Evolutionary conservation across 2,113 vertebrate genomes (phyloP).

Genomic region (Cochlearius cochlearius): DNA sequence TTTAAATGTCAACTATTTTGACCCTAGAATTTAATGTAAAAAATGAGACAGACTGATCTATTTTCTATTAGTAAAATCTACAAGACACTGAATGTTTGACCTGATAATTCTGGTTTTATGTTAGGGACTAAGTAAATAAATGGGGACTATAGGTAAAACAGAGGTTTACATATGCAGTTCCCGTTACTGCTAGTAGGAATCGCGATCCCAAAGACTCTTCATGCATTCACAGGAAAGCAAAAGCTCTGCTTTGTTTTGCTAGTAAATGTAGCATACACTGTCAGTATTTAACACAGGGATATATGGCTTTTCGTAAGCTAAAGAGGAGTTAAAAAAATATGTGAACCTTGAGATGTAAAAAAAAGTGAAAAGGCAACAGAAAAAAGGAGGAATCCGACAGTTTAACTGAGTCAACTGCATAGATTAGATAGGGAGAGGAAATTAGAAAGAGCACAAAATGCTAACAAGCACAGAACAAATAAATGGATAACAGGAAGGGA

Average conservation of each 20-base stretch:
- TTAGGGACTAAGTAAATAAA: neutral
- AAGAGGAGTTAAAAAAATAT: slow-evolving; percentile 15
- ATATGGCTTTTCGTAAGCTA: neutral
- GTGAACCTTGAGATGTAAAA: neutral
- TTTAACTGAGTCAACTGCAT: neutral
- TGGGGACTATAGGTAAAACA: neutral
- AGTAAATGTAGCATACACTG: neutral
- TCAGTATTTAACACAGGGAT: neutral
- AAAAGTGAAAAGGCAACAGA: neutral
- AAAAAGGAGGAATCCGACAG: neutral
- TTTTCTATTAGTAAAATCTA: neutral
- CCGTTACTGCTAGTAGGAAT: neutral
- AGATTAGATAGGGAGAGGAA: slow-evolving; percentile 69
- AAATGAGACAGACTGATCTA: neutral
- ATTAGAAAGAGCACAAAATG: slow-evolving; percentile 63
- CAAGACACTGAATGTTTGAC: neutral
- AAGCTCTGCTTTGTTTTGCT: neutral
- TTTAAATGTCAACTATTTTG: neutral
- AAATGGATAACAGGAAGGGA: slow-evolving; percentile 68
- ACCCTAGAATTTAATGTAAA: neutral
- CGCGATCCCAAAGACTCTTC: neutral
- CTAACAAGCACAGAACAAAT: slow-evolving; percentile 67
- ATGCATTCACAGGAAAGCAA: neutral
- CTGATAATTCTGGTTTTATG: neutral
- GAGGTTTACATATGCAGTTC: neutral